Evolutionary conservation across 2,113 vertebrate species (phyloP), one percentile per base, ranked within the genome.

Genomic region (Acanthochromis polyacanthus): DNA sequence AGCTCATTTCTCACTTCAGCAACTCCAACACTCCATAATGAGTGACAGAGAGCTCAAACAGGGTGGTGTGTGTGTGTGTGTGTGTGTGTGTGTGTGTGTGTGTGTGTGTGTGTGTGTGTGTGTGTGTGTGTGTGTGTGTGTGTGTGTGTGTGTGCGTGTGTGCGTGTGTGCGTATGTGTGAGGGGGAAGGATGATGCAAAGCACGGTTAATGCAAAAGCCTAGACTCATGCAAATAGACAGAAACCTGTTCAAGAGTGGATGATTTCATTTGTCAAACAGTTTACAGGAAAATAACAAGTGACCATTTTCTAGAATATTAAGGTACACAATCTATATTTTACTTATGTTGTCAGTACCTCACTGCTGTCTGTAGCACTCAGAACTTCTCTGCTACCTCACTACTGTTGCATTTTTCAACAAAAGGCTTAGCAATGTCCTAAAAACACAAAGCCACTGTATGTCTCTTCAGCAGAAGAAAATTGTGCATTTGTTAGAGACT

Each of bases 1-100:
- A 95, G 93, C 95, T 94, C 94, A 95, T 98, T 98, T 97, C 93
- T 95, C 97, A 97, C 96, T 97, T 94, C 95, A 97, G 92, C 96
- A 95, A 93, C 93, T 97, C 95, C 95, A 95, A 97, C 97, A 96
- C 97, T 96, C 96, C 90, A 88, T 97, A 97, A 97, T 92, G 95
- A 98, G 92, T 84, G 69, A 72, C 36, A 12, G 65, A 75, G 64
- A 57, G 61, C 71, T 83, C 71, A 53, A 74, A 73, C 20, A 32
- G 10, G 10, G 48, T 51, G 48, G 48, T 51, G 48, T 20, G 48
- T 51, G 48, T 5, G 23, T 10, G 19, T 20, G 23, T 69, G 52
- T 48, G 48, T n/a, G 19, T 50, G 48, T 17, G 23, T 10, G 19
- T 20, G 23, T 69, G 52, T 48, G 15, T 20, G 58, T 3, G 70